Base-by-base conservation (phyloP, 2,888 invertebrate genomes). In the Tolmerus cingulatus region DNA sequence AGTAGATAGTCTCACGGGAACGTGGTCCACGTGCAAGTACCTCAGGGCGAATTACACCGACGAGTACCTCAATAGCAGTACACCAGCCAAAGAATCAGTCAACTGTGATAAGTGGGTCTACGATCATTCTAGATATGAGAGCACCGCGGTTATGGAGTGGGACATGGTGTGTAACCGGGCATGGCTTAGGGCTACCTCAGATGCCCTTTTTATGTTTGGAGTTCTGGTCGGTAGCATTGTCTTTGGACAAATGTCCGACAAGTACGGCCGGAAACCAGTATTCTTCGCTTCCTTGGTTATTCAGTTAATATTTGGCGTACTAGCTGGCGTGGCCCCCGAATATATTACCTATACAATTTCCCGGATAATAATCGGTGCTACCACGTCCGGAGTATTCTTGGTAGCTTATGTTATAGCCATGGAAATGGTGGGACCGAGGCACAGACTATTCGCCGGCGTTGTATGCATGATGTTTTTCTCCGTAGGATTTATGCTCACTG, bases 331-430 rank as follows among this genome's bases (percentile, higher is more conserved):
- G 79, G 94, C 96, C 0, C 96, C 95, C 0, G 95, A 96, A 90
- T 95, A 95, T 91, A 93, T 95, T 90, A 94, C 94, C 77, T 96
- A 95, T 90, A 94, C 95, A 14, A 91, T 95, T 86, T 94, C 95
- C 74, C 93, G 96, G 88, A 92, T 95, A 88, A 91, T 96, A 81
- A 94, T 96, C 34, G 96, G 96, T 16, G 94, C 95, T 14, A 95
- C 96, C 12, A 96, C 96, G 9, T 96, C 96, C 7, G 96, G 96
- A 1, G 95, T 96, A 12, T 96, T 96, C 90, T 93, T 96, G 87
- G 96, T 96, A 27, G 95, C 96, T 76, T 96, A 96, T 91, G 96
- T 96, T 79, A 95, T 96, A 89, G 96, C 96, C 94, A 93, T 93
- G 92, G 95, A 96, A 92, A 95, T 95, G 95, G 96, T 96, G 12